Conservation (phyloP, 2,113 vertebrate species). For the Paedocypris sp. region DNA sequence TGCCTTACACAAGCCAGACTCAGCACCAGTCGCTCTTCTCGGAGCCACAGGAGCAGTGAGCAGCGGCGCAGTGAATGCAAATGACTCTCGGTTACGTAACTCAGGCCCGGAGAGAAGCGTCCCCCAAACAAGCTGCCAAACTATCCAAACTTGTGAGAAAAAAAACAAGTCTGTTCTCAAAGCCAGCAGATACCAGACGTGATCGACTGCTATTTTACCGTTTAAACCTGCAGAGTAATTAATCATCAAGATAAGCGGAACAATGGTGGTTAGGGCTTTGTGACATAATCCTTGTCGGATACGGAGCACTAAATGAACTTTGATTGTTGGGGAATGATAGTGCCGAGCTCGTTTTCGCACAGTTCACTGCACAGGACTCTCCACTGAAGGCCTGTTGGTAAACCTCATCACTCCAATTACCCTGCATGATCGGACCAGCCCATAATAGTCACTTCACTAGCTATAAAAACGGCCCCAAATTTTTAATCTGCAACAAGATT, state of each 20-base stretch:
- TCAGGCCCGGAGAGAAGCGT: not conserved
- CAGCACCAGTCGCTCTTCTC: not conserved
- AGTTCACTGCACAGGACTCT: not conserved
- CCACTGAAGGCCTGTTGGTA: too few species aligned
- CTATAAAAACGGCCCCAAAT: too few species aligned
- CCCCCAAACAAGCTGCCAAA: not conserved
- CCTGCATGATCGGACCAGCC: not conserved
- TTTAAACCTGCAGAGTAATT: not conserved
- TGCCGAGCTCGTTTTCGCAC: not conserved
- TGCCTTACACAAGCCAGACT: not conserved
- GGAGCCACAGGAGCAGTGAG: not conserved
- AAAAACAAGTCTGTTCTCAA: not conserved
- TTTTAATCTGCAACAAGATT: too few species aligned
- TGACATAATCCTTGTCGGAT: not conserved
- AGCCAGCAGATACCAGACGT: not conserved
- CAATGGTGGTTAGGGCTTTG: not conserved
- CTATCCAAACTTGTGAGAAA: not conserved
- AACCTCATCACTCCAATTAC: not conserved
- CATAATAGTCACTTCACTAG: not conserved
- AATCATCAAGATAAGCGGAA: not conserved
- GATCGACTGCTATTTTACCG: not conserved
- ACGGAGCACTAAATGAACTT: not conserved
- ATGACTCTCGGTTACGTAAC: conserved; percentile 29
- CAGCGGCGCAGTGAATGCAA: conserved; percentile 18
- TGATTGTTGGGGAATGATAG: not conserved